phyloP scores from a whole-genome alignment of 2,888 invertebrate genomes.

The Pterobdella sp. region DNA sequence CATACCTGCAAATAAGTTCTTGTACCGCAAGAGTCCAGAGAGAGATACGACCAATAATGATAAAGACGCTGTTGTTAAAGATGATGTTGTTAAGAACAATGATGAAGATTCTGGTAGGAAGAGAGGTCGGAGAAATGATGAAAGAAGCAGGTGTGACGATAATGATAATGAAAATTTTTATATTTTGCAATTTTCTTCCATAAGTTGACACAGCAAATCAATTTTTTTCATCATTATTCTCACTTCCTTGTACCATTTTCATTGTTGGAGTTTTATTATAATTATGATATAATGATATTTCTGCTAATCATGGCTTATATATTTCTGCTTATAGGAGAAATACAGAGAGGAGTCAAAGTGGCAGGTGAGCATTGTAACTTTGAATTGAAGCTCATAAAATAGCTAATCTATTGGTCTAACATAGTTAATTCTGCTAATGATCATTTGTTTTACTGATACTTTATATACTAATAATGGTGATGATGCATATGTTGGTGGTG shows the following conservation, averaged over 20 bases:
- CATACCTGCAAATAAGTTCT: background rate
- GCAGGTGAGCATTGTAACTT: too few relatives aligned
- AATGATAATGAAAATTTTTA: background rate
- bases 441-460: too few relatives aligned
- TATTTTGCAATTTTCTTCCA: too few relatives aligned
- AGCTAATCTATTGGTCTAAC: too few relatives aligned
- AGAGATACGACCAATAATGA: background rate
- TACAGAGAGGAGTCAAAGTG: too few relatives aligned
- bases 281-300: background rate
- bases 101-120: background rate
- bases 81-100: background rate
- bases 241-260: too few relatives aligned
- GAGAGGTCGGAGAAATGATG: background rate
- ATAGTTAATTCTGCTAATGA: too few relatives aligned
- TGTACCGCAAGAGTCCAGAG: background rate
- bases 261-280: background rate
- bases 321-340: too few relatives aligned
- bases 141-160: background rate
- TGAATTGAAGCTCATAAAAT: too few relatives aligned
- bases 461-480: background rate
- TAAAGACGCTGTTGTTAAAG: background rate
- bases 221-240: too few relatives aligned
- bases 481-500: background rate
- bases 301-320: background rate
- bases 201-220: too few relatives aligned